phyloP scores from a whole-genome alignment of 2,888 invertebrate species.

The Amphipyra tragopoginis region DNA sequence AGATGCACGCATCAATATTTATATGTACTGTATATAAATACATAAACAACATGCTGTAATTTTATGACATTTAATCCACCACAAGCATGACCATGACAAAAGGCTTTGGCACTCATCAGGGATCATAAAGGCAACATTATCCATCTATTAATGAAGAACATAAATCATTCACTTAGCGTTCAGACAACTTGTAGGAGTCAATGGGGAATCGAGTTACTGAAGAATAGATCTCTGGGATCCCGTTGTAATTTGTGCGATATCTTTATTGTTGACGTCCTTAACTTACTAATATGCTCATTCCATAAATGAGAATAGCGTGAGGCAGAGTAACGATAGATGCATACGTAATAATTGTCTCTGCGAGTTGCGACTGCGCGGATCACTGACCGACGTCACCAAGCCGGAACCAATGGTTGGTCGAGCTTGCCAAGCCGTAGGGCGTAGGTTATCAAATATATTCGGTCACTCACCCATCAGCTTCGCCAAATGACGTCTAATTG shows the following conservation, averaged over 20 bases:
- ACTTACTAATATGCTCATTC: constrained; percentile 1
- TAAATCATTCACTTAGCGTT: constrained; percentile 28
- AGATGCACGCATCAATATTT: too few species aligned
- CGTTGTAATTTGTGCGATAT: constrained; percentile 3
- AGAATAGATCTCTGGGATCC: not conserved
- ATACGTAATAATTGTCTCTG: constrained; percentile 29
- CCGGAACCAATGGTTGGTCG: constrained; percentile 29
- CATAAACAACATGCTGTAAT: not conserved
- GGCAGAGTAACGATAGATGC: constrained; percentile 27
- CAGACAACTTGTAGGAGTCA: constrained; percentile 9
- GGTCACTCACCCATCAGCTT: constrained; percentile 48
- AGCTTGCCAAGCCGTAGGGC: constrained; percentile 47
- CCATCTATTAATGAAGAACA: constrained; percentile 13
- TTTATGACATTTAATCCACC: constrained; percentile 25
- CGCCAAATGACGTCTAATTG: constrained; percentile 30
- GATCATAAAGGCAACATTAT: constrained; percentile 19
- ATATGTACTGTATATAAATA: too few species aligned
- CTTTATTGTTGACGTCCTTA: not conserved
- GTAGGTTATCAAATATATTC: constrained; percentile 52
- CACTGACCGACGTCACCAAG: constrained; percentile 45
- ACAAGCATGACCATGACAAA: constrained; percentile 6
- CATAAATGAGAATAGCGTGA: constrained; percentile 32
- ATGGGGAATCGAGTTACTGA: constrained; percentile 34
- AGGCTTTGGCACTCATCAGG: constrained; percentile 6
- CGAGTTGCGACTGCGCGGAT: constrained; percentile 33